Conservation (phyloP, 2,888 invertebrate genomes). For the Muscina levida region DNA sequence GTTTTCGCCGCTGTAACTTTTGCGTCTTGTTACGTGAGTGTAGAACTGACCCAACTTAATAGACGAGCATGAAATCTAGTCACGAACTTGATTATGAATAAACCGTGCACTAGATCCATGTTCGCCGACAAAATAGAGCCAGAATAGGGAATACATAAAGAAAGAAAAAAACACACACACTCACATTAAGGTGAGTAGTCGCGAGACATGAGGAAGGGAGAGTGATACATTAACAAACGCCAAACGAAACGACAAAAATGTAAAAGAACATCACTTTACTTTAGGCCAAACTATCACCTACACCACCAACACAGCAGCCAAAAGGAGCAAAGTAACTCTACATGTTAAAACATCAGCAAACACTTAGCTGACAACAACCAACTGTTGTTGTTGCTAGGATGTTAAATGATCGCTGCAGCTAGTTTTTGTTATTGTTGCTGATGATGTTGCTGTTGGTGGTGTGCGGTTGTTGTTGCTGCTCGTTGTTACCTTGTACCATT, state of each 20-base stretch:
- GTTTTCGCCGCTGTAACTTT: slow-evolving; percentile 16
- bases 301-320: slow-evolving; percentile 24
- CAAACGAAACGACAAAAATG: slow-evolving; percentile 21
- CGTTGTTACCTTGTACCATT: slow-evolving; percentile 1
- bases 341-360: not conserved
- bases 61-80: slow-evolving; percentile 81
- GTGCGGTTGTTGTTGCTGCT: slow-evolving; percentile 27
- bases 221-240: not conserved
- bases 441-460: slow-evolving; percentile 23
- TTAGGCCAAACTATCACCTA: slow-evolving; percentile 39
- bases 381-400: slow-evolving; percentile 11
- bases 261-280: slow-evolving; percentile 46
- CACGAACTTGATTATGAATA: slow-evolving; percentile 81
- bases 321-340: not conserved
- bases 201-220: slow-evolving; percentile 39
- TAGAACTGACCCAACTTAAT: slow-evolving; percentile 81
- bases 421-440: slow-evolving; percentile 16
- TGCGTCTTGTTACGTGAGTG: slow-evolving; percentile 55
- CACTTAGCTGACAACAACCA: slow-evolving; percentile 25
- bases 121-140: slow-evolving; percentile 81
- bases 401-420: slow-evolving; percentile 43
- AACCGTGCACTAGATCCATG: slow-evolving; percentile 81
- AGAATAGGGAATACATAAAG: slow-evolving; percentile 70
- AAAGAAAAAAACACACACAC: not conserved
- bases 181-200: slow-evolving; percentile 7